Evolutionary conservation across 2,797 vertebrate genomes (phyloP).

Genomic region (Fundulus diaphanus): DNA sequence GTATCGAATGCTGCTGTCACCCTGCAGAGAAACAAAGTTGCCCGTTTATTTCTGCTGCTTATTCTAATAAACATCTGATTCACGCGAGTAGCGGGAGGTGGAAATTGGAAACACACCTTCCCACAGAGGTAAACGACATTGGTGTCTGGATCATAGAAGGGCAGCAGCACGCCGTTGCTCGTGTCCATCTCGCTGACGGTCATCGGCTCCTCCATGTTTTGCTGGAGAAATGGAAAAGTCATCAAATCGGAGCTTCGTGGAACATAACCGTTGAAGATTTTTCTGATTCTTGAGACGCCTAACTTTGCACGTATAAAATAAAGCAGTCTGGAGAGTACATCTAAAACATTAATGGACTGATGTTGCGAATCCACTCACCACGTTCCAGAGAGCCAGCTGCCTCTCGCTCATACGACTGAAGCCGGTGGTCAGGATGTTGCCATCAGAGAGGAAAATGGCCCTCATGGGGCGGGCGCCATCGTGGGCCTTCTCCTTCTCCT

Average conservation of each 20-base stretch:
- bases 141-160: conserved; percentile 96
- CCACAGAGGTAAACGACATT: conserved; percentile 95
- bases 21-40: conserved; percentile 68
- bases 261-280: neutral
- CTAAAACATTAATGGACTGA: neutral
- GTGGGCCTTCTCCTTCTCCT: conserved; percentile 97
- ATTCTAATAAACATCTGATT: neutral
- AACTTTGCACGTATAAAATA: neutral
- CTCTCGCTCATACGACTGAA: conserved; percentile 99
- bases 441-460: conserved; percentile 93
- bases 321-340: neutral
- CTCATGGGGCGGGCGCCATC: conserved; percentile 95
- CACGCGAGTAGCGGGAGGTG: neutral
- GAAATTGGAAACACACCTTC: conserved; percentile 80
- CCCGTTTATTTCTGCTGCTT: neutral
- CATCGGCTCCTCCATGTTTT: conserved; percentile 93
- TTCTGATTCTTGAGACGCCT: neutral
- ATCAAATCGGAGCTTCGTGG: neutral
- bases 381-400: conserved; percentile 94
- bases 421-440: conserved; percentile 96
- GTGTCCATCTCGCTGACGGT: conserved; percentile 95
- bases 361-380: conserved; percentile 71
- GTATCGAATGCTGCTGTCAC: conserved; percentile 98
- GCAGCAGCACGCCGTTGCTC: conserved; percentile 95
- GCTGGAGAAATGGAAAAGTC: conserved; percentile 66